Evolutionary conservation across 2,113 vertebrate genomes (phyloP).

Genomic region (Podiceps cristatus): DNA sequence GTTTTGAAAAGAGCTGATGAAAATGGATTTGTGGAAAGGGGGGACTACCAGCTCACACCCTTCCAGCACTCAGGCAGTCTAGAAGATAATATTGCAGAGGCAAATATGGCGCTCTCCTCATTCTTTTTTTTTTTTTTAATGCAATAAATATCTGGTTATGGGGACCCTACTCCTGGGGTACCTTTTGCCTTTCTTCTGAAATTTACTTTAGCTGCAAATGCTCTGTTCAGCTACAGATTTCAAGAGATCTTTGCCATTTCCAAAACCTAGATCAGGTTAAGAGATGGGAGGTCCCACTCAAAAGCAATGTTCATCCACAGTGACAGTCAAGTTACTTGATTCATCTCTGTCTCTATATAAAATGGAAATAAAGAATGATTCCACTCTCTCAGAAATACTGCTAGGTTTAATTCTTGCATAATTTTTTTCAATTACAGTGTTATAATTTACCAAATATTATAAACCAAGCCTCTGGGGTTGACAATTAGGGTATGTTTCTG

Average conservation of each 20-base stretch:
- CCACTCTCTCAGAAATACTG: not conserved
- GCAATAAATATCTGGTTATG: not conserved
- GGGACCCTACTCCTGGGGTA: not conserved
- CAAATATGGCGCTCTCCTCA: not conserved
- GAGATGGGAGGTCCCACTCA: not conserved
- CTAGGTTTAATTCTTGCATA: not conserved
- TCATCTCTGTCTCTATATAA: not conserved
- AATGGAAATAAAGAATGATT: not conserved
- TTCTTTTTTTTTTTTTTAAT: not conserved
- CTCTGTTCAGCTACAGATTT: not conserved
- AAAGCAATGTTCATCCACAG: not conserved
- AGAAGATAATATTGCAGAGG: not conserved
- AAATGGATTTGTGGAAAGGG: not conserved
- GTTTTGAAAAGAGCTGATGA: slow-evolving; percentile 28
- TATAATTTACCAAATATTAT: not conserved
- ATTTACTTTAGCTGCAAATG: not conserved
- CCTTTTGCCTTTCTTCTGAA: not conserved
- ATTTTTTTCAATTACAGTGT: not conserved
- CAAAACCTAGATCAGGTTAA: not conserved
- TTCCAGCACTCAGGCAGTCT: not conserved
- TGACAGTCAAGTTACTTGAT: not conserved
- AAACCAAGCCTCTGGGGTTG: not conserved
- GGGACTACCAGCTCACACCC: not conserved
- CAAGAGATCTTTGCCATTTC: not conserved
- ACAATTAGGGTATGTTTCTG: not conserved